Evolutionary conservation across 2,797 vertebrate genomes (phyloP).

Genomic region (Sebastes iracundus): DNA sequence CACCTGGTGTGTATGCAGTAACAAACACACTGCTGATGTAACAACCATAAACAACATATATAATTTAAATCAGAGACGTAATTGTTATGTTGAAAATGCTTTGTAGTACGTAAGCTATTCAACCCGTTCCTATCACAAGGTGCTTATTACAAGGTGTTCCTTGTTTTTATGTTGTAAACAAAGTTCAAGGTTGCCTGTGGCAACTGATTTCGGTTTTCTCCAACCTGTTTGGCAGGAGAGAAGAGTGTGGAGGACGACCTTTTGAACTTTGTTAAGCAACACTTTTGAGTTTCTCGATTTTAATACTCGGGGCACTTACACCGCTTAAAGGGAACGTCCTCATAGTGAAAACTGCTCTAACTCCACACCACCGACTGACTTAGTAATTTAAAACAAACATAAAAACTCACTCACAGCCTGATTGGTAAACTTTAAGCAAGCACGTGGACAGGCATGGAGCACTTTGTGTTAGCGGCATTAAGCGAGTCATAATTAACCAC

Average conservation of each 20-base stretch:
- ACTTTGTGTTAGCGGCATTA: neutral
- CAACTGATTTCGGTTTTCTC: neutral
- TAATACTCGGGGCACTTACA: neutral
- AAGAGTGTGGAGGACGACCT: neutral
- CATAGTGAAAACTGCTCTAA: neutral
- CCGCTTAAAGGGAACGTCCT: rapidly evolving
- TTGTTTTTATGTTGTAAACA: neutral
- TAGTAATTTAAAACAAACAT: neutral
- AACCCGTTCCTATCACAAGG: neutral
- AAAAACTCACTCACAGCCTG: neutral
- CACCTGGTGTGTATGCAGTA: neutral
- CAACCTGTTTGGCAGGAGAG: neutral
- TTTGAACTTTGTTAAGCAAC: slow-evolving; percentile 23
- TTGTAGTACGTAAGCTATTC: neutral
- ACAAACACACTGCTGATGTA: too few relatives aligned
- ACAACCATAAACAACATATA: neutral
- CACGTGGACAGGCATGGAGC: neutral
- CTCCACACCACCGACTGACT: neutral
- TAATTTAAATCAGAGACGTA: neutral
- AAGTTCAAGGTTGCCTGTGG: slow-evolving; percentile 6
- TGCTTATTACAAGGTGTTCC: neutral
- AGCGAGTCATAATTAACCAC: neutral
- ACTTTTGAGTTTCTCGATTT: neutral
- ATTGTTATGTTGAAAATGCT: too few relatives aligned
- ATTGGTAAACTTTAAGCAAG: neutral